Base-by-base conservation (phyloP, 1,140 invertebrate species). In the Hydropsyche tenuis region DNA sequence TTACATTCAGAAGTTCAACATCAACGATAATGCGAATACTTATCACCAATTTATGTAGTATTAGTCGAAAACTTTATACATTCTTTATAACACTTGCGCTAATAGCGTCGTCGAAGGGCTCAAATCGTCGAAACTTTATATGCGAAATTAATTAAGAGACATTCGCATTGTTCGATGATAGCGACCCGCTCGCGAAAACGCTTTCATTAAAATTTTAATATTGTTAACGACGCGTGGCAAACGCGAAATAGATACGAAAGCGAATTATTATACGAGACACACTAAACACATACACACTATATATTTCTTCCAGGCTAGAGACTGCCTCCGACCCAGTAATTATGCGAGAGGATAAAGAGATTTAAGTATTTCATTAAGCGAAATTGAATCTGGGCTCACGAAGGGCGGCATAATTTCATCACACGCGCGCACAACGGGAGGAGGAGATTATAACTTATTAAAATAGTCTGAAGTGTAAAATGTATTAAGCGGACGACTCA, bases 351-450 rank as follows among this genome's bases (percentile, higher is more conserved):
- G 56, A 60, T 60, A 60, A 60, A 60, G 56, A 60, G 56, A 60
- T 60, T 60, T 60, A 60, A 60, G 56, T 60, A 60, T 60, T 60
- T 60, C 56, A 60, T 60, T 60, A 60, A 60, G 23, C 56, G 56
- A 60, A 60, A 60, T 60, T 60, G 56, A 60, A 60, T 60, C 56
- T 25, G 14, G 56, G 56, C 23, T 60, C 56, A 14, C 23, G 23
- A 48, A 27, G 56, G 23, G 56, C 23, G 22, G 23, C 22, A 60
- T 60, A 60, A 60, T 60, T 60, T 60, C 56, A 60, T 60, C 56
- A 60, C 20, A 5, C 18, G 23, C 56, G 56, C 5, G 18, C 16
- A 23, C 6, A 18, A 56, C 30, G 51, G 3, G 4, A 18, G 22
- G 11, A 14, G 0, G 20, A 60, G 56, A 60, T 60, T 60, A 60